Evolutionary conservation across 2,888 invertebrate genomes (phyloP).

Genomic region (Sclerodermus sp.): DNA sequence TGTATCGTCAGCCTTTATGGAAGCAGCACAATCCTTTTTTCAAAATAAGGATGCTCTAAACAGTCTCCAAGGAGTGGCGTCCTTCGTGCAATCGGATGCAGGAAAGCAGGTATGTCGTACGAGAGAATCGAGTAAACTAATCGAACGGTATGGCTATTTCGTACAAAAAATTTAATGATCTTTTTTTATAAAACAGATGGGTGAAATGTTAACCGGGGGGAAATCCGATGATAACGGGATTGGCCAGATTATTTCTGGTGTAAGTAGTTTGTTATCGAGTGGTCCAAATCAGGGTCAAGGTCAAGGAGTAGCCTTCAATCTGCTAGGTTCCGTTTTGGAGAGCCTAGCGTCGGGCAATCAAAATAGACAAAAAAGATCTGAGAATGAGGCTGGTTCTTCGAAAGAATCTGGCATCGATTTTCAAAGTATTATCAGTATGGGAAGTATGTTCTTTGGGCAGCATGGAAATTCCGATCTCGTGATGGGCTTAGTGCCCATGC

Average conservation of each 20-base stretch:
- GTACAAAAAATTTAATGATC: not conserved
- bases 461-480: slow-evolving; percentile 59
- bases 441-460: slow-evolving; percentile 50
- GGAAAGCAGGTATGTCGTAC: slow-evolving; percentile 63
- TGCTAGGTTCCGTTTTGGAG: slow-evolving; percentile 37
- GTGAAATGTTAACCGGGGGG: slow-evolving; percentile 33
- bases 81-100: slow-evolving; percentile 70
- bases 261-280: slow-evolving; percentile 44
- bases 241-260: slow-evolving; percentile 49
- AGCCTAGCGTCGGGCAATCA: slow-evolving; percentile 22
- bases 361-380: slow-evolving; percentile 15
- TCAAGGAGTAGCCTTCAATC: slow-evolving; percentile 37
- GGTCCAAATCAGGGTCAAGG: slow-evolving; percentile 20
- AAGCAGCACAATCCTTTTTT: slow-evolving; percentile 71
- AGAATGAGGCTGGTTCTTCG: not conserved
- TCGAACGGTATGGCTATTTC: too few relatives aligned
- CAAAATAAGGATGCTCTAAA: slow-evolving; percentile 64
- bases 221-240: slow-evolving; percentile 35
- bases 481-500: slow-evolving; percentile 67
- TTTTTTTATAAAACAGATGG: slow-evolving; percentile 18
- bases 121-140: too few relatives aligned
- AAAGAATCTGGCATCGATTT: slow-evolving; percentile 35
- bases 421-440: slow-evolving; percentile 42
- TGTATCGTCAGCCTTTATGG: slow-evolving; percentile 67
- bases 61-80: slow-evolving; percentile 66